Conservation (phyloP, 2,113 vertebrate species). For the Acanthochromis polyacanthus region DNA sequence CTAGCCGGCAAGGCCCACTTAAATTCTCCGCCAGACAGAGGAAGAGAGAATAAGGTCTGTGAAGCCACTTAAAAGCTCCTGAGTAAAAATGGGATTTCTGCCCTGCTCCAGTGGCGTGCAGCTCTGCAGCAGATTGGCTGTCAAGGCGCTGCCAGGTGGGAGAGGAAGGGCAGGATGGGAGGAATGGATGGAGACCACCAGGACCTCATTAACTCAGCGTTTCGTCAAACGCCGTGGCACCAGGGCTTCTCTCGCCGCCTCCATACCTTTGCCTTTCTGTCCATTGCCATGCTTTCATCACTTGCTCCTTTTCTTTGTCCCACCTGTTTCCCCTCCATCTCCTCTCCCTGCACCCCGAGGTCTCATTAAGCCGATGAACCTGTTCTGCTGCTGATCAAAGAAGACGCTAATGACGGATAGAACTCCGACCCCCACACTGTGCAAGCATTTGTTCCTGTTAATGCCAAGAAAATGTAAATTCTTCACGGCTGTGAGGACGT, state of each 20-base stretch:
- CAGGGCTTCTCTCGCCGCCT: constrained; percentile 51
- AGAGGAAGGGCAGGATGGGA: constrained; percentile 15
- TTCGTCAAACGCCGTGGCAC: constrained; percentile 78
- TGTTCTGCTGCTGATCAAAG: constrained; percentile 62
- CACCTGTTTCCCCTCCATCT: background rate
- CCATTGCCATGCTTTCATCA: constrained; percentile 24
- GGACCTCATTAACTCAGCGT: constrained; percentile 80
- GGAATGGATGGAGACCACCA: constrained; percentile 53
- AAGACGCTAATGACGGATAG: constrained; percentile 49
- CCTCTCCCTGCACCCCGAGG: constrained; percentile 38
- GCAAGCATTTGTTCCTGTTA: constrained; percentile 67
- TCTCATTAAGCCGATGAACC: constrained; percentile 66
- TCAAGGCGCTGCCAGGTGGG: constrained; percentile 63
- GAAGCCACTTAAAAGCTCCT: constrained; percentile 66
- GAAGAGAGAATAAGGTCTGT: constrained; percentile 52
- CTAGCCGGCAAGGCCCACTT: constrained; percentile 60
- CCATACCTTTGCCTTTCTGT: no score
- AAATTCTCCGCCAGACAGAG: constrained; percentile 63
- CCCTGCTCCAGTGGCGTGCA: constrained; percentile 60
- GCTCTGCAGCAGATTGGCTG: constrained; percentile 70
- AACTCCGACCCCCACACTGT: background rate
- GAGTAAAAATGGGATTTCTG: constrained; percentile 79
- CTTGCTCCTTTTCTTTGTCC: background rate
- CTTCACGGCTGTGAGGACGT: constrained; percentile 45
- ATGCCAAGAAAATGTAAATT: constrained; percentile 63